A percentile compares a stretch with the other conserved stretches of the same genome.
These are phyloP conservation scores for Carettochelys insculpta DNA, from an alignment of 2,113 vertebrate species.

Conservation along the genomic window DNA sequence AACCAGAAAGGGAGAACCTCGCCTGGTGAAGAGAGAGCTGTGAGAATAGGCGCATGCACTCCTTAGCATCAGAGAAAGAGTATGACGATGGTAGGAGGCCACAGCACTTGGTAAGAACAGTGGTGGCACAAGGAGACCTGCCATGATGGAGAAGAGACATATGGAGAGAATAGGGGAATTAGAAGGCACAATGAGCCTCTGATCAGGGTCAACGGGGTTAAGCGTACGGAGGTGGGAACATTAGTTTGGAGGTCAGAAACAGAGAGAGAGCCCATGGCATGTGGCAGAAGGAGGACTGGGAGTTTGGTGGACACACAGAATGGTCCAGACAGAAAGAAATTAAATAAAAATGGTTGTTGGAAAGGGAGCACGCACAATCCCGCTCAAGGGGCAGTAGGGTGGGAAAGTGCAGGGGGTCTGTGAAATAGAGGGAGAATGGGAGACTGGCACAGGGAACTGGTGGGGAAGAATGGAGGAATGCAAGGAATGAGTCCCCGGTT, in stretches of 20 bases:
- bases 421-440: background rate
- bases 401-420: background rate
- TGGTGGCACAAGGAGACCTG: background rate
- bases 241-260: background rate
- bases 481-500: background rate
- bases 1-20: background rate
- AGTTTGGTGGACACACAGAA: background rate
- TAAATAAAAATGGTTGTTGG: background rate
- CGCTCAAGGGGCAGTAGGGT: background rate
- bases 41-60: background rate
- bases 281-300: background rate
- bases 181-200: background rate
- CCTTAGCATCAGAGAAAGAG: background rate
- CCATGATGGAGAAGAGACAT: background rate
- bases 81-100: background rate
- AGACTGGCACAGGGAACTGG: background rate
- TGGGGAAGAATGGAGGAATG: background rate
- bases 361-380: background rate
- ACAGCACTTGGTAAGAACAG: background rate
- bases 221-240: too few relatives aligned
- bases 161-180: background rate
- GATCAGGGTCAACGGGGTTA: too few relatives aligned
- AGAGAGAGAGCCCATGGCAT: background rate
- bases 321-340: background rate
- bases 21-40: background rate